Conservation (phyloP, 2,113 vertebrate species). For the Rana temporaria region DNA sequence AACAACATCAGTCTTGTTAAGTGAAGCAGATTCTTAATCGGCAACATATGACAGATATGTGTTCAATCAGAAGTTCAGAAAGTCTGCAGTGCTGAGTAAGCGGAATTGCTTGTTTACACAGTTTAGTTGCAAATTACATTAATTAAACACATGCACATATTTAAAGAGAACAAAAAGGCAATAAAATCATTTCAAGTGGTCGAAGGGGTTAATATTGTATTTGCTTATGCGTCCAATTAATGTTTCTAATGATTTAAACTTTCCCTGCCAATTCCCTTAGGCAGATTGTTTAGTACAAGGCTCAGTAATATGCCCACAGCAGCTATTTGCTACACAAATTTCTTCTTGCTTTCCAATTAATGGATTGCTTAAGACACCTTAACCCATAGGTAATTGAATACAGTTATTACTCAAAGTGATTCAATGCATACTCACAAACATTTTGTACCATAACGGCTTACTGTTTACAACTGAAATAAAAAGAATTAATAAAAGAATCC, state of each 20-base stretch:
- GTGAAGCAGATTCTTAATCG: conserved; percentile 37
- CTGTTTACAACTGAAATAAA: background rate
- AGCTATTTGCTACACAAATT: background rate
- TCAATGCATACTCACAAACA: background rate
- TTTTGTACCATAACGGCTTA: background rate
- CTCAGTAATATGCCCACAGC: conserved; percentile 9
- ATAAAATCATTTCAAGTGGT: background rate
- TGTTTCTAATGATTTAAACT: background rate
- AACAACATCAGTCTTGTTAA: conserved; percentile 11
- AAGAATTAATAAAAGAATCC: too few species aligned
- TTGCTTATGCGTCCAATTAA: conserved; percentile 5
- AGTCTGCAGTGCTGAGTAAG: background rate
- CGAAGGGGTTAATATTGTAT: background rate
- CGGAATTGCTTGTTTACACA: background rate
- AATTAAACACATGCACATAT: background rate
- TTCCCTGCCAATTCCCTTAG: background rate
- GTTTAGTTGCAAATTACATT: background rate
- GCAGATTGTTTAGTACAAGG: conserved; percentile 12
- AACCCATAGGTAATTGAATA: conserved; percentile 28
- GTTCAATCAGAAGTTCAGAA: conserved; percentile 1
- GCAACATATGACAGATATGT: conserved; percentile 20
- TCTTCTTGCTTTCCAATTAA: conserved; percentile 12
- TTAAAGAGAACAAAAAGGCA: background rate
- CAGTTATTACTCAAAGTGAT: conserved; percentile 5
- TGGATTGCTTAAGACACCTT: conserved; percentile 17